A percentile compares a stretch with the other conserved stretches of the same genome.
phyloP scores from a whole-genome alignment of 1,140 invertebrate species.

The Nautilus pompilius region DNA sequence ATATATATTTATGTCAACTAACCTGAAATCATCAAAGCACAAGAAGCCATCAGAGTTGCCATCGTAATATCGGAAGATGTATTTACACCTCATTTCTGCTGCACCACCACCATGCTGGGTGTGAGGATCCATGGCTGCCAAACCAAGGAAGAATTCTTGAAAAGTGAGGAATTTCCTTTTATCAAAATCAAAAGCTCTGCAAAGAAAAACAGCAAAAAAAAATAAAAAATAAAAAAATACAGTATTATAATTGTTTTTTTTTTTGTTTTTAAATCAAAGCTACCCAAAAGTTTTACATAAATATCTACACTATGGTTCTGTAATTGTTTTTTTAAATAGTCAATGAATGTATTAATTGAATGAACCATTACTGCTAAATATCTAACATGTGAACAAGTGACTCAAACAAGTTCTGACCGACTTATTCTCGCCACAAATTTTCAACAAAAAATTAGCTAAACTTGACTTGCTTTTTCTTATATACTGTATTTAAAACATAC shows the following conservation, averaged over 20 bases:
- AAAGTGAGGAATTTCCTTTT: conserved; percentile 48
- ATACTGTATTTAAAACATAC: too few relatives aligned
- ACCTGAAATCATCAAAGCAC: conserved; percentile 55
- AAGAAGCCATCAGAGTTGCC: conserved; percentile 53
- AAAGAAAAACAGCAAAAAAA: conserved; percentile 4
- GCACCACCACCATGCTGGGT: conserved; percentile 62
- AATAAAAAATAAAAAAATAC: neutral
- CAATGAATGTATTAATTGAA: neutral
- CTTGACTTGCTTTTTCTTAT: too few relatives aligned
- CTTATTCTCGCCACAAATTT: too few relatives aligned
- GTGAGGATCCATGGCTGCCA: conserved; percentile 59
- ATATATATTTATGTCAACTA: too few relatives aligned
- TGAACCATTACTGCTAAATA: neutral
- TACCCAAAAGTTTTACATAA: neutral
- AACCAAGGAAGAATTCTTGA: conserved; percentile 58
- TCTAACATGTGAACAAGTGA: neutral
- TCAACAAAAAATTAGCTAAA: too few relatives aligned
- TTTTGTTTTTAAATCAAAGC: neutral
- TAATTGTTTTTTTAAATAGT: neutral
- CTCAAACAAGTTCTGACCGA: too few relatives aligned
- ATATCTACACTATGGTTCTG: neutral
- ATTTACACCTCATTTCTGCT: conserved; percentile 61
- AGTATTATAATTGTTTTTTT: neutral
- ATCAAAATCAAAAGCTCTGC: conserved; percentile 56
- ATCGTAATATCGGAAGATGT: conserved; percentile 62